Percentiles rank a stretch among this genome's conserved stretches.
Conservation (phyloP, 2,888 invertebrate genomes). For the Drosophila histrio region DNA sequence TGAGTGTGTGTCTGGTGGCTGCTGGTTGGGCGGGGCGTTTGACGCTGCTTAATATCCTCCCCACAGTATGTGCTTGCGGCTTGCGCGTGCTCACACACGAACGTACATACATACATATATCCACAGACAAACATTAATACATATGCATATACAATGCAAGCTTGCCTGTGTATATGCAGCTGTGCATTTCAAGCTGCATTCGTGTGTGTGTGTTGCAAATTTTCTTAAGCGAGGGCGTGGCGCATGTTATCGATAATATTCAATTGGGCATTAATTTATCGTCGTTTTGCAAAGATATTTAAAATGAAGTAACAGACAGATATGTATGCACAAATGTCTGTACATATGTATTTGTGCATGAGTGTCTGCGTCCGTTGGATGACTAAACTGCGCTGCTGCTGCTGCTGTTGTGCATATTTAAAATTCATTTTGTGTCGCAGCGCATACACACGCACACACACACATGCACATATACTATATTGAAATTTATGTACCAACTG, state of each 20-base stretch:
- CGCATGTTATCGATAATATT: conserved; percentile 49
- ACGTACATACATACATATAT: conserved; percentile 1
- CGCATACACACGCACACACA: conserved; percentile 3
- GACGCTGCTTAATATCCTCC: conserved; percentile 67
- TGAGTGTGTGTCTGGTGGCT: conserved; percentile 21
- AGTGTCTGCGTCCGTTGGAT: conserved; percentile 22
- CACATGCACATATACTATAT: not conserved
- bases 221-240: conserved; percentile 52
- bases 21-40: conserved; percentile 66
- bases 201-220: conserved; percentile 31
- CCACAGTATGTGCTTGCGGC: conserved; percentile 38
- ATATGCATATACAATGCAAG: no score
- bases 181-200: conserved; percentile 51
- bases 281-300: conserved; percentile 18
- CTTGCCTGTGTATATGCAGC: conserved; percentile 29
- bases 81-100: conserved; percentile 45
- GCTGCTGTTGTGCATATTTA: conserved; percentile 51
- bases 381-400: conserved; percentile 50
- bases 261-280: conserved; percentile 49
- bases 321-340: not conserved
- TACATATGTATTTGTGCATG: not conserved
- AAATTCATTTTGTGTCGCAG: conserved; percentile 63
- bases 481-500: conserved; percentile 46
- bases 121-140: conserved; percentile 5
- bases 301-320: conserved; percentile 2